phyloP scores from a whole-genome alignment of 2,797 vertebrate species.

The Potorous gilbertii region DNA sequence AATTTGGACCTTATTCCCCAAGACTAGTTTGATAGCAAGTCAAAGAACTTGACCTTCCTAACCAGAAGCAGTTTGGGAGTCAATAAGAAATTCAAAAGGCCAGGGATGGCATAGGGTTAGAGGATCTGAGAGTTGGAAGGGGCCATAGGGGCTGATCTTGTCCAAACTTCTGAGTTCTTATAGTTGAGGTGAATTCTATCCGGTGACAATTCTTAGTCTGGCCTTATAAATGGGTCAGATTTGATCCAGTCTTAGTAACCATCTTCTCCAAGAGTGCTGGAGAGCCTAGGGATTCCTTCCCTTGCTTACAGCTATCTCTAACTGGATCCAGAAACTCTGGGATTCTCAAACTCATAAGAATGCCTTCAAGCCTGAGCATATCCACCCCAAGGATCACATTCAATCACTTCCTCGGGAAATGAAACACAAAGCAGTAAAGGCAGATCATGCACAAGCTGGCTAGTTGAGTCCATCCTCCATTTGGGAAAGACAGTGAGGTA shows the following conservation, averaged over 20 bases:
- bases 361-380: not conserved
- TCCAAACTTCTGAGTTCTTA: not conserved
- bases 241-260: not conserved
- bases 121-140: not conserved
- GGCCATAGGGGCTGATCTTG: not conserved
- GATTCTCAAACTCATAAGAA: not conserved
- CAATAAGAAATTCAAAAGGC: not conserved
- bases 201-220: not conserved
- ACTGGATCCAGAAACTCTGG: not conserved
- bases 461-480: not conserved
- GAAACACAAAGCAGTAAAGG: not conserved
- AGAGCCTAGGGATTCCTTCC: not conserved
- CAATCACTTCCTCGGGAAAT: not conserved
- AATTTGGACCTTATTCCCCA: not conserved
- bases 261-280: not conserved
- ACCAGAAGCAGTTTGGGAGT: not conserved
- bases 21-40: not conserved
- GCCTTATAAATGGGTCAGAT: not conserved
- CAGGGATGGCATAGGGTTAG: not conserved
- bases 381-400: not conserved
- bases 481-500: not conserved
- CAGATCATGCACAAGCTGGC: not conserved
- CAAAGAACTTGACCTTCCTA: not conserved
- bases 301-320: not conserved
- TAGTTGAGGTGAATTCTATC: not conserved